Evolutionary conservation across 2,888 invertebrate genomes (phyloP), one percentile per base, ranked within the genome.

Genomic region (Sarcophaga subvicina): DNA sequence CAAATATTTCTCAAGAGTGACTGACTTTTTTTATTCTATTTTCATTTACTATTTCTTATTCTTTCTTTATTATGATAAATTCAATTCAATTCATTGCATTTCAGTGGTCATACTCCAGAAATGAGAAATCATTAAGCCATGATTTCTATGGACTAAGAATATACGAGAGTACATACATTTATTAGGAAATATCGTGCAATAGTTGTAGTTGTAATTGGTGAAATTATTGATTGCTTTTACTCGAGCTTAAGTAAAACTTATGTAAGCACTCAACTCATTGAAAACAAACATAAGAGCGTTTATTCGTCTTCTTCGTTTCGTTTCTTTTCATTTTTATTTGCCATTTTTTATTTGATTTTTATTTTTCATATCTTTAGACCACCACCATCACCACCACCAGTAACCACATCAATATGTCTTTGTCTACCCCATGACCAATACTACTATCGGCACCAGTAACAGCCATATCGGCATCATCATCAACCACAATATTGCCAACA

Each of bases 201-300:
- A 27, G 37, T n/a, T 73, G 25, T 17, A 17, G n/a, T n/a, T 25
- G 22, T 22, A 66, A 37, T 80, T 37, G 37, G 2, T 37, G 37
- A 37, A 37, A 37, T 80, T 73, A 80, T 80, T 80, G 72, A 80
- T 72, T 80, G 47, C 66, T 72, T 72, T 72, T 66, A 59, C 66
- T 66, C 25, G 59, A 72, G 22, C 37, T 79, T 54, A 79, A 63
- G 62, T 22, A 49, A 80, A 71, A 71, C 71, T 72, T 72, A 45
- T 80, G 79, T 54, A n/a, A 59, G 60, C 54, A 76, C 78, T 85
- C 63, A 79, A 70, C 71, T 75, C 54, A 49, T 17, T 49, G 54
- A 72, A 67, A 75, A 0, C 60, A 25, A 81, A 81, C 77, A 85
- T 77, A 80, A 77, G 62, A 60, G 60, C 37, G 8, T 37, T 37